Conservation (phyloP, 2,797 vertebrate species). For the Champsocephalus gunnari region DNA sequence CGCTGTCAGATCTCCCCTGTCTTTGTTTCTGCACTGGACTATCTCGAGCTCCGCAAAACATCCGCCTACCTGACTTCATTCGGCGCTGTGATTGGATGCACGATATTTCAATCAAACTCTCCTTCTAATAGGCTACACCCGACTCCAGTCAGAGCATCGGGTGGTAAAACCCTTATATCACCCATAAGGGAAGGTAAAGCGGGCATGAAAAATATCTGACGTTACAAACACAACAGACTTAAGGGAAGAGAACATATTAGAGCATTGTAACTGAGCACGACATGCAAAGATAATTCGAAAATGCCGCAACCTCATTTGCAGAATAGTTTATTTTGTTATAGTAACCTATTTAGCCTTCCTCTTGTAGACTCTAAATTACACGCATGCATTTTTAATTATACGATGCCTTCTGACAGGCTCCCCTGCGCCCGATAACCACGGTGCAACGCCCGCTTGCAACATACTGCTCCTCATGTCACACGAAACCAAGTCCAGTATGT, state of each 20-base stretch:
- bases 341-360: slow-evolving; percentile 29
- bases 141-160: slow-evolving; percentile 82
- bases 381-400: slow-evolving; percentile 43
- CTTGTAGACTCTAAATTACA: slow-evolving; percentile 1
- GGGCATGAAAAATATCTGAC: slow-evolving; percentile 7
- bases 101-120: slow-evolving; percentile 67
- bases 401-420: slow-evolving; percentile 35
- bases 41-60: slow-evolving; percentile 31
- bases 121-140: slow-evolving; percentile 83
- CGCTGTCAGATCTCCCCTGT: slow-evolving; percentile 51
- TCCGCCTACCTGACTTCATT: slow-evolving; percentile 47
- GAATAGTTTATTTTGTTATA: slow-evolving; percentile 16
- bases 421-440: slow-evolving; percentile 72
- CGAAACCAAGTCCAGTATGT: neutral
- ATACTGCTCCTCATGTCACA: slow-evolving; percentile 1
- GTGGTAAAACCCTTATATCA: slow-evolving; percentile 76
- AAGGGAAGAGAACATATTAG: neutral
- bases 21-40: slow-evolving; percentile 66
- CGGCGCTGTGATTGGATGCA: slow-evolving; percentile 73
- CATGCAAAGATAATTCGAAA: neutral
- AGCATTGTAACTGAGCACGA: slow-evolving; percentile 8
- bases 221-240: slow-evolving; percentile 11
- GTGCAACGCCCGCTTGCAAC: slow-evolving; percentile 64
- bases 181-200: slow-evolving; percentile 28
- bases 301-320: slow-evolving; percentile 34